phyloP scores from a whole-genome alignment of 2,797 vertebrate genomes.

The Sardinella longiceps region DNA sequence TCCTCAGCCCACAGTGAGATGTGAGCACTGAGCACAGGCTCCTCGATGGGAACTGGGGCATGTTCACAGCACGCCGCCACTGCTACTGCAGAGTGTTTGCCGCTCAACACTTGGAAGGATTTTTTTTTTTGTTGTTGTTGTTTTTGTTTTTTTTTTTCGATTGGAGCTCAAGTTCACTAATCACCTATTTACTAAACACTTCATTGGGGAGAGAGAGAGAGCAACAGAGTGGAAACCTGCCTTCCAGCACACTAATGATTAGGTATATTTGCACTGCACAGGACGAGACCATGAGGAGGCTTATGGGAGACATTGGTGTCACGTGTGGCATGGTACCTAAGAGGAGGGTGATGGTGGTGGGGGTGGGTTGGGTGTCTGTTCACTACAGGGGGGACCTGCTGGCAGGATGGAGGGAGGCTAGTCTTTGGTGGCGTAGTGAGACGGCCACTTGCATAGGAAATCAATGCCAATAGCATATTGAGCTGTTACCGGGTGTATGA shows the following conservation, averaged over 20 bases:
- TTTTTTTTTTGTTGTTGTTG: too few relatives aligned
- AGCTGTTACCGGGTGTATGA: constrained; percentile 52
- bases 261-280: not conserved
- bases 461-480: constrained; percentile 71
- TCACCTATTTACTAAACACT: not conserved
- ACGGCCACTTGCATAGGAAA: constrained; percentile 66
- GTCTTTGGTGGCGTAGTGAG: constrained; percentile 68
- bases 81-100: not conserved
- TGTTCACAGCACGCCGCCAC: not conserved
- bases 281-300: not conserved
- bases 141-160: too few relatives aligned
- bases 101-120: not conserved
- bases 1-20: not conserved
- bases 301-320: not conserved
- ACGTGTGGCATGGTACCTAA: not conserved
- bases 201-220: not conserved
- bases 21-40: too few relatives aligned
- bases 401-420: constrained; percentile 42
- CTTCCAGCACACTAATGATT: not conserved
- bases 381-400: constrained; percentile 44
- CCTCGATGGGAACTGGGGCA: not conserved
- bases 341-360: not conserved
- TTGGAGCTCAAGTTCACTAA: not conserved
- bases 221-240: not conserved
- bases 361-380: constrained; percentile 39